Evolutionary conservation across 2,888 invertebrate genomes (phyloP), one percentile per base, ranked within the genome.

Genomic region (Megastigmus dorsalis): DNA sequence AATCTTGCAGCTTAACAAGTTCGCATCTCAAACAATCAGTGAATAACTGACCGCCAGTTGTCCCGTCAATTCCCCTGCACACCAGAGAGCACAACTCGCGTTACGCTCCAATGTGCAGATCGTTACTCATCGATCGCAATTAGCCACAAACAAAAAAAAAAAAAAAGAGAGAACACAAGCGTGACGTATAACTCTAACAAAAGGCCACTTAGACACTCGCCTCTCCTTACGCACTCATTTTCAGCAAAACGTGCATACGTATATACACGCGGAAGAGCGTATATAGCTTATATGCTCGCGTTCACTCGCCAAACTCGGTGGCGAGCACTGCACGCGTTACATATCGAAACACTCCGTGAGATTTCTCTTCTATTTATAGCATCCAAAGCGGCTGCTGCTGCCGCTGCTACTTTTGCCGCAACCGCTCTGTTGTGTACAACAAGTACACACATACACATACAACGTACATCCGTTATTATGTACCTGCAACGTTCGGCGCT

Each of bases 321-420:
- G n/a, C n/a, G n/a, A n/a, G n/a, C n/a, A n/a, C n/a, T n/a, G 26
- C 38, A 10, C 50, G 50, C 50, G 68, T 36, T 20, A 33, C 15
- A 41, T 81, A 84, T 83, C 83, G 83, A 84, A 86, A 84, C 82
- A n/a, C n/a, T n/a, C n/a, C 81, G 81, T 83, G 83, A 85, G 86
- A 86, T 86, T 86, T 86, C 86, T 86, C 85, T 86, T 86, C 86
- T 86, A 86, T 86, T 86, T 86, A 86, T 86, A 86, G 83, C 83
- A 55, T 23, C 67, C 38, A 10, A 5, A 10, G 43, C 66, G 20
- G 30, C n/a, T n/a, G 18, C 54, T 30, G 33, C n/a, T 18, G 33
- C 33, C 15, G 54, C 30, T 15, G 48, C 57, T 28, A 23, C 70
- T 63, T 30, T 30, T 45, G 45, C 60, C 15, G 36, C 18, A 2